phyloP scores from a whole-genome alignment of 2,113 vertebrate species.

The Hylia prasina region DNA sequence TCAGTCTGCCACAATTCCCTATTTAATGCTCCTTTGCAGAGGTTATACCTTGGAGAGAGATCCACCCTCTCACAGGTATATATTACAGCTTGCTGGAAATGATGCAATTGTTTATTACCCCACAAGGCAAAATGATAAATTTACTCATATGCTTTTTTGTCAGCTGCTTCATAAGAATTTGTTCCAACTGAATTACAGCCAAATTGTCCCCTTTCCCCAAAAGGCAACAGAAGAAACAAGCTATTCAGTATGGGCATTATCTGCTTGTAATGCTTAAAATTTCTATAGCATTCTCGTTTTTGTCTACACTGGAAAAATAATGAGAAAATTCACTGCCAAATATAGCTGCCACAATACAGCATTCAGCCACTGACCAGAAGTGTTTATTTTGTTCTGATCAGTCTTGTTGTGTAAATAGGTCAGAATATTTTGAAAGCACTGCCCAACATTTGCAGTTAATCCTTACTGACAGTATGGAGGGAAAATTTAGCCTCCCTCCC shows the following conservation, averaged over 20 bases:
- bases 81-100: neutral
- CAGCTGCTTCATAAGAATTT: constrained; percentile 21
- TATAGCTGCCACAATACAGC: neutral
- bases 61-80: neutral
- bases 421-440: constrained; percentile 14
- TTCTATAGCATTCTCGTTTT: neutral
- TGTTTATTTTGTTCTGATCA: neutral
- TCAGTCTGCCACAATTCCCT: neutral
- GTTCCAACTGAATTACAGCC: neutral
- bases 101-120: neutral
- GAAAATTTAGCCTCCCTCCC: neutral
- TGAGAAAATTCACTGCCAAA: neutral
- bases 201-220: neutral
- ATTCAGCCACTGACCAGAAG: neutral
- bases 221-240: neutral
- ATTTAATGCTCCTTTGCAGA: neutral
- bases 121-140: neutral
- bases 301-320: neutral
- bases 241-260: neutral
- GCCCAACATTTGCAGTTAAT: neutral
- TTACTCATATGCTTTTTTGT: neutral
- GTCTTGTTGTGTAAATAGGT: constrained; percentile 31
- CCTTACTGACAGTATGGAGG: neutral
- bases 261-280: neutral
- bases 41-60: neutral